Conservation (phyloP, 2,888 invertebrate species). For the Agriotes lineatus region DNA sequence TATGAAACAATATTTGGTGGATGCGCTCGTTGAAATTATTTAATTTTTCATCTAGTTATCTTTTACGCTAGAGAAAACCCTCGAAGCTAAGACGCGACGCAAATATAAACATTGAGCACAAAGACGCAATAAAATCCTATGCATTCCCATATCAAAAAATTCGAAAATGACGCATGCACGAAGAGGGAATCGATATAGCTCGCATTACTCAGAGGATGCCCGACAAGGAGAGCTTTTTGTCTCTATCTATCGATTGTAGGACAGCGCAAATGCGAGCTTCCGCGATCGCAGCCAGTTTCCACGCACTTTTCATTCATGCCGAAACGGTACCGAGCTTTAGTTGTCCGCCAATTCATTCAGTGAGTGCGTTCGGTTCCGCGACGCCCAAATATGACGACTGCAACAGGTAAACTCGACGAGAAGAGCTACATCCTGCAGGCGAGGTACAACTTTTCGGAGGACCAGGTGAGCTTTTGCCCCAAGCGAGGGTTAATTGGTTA, state of each 20-base stretch:
- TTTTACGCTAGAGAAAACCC: no score
- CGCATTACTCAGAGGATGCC: constrained; percentile 10
- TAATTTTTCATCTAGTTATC: no score
- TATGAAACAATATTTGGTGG: no score
- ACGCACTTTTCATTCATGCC: constrained; percentile 37
- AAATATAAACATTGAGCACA: no score
- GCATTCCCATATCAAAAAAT: no score
- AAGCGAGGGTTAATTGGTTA: no score
- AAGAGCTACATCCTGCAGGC: constrained; percentile 62
- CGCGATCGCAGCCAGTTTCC: constrained; percentile 3
- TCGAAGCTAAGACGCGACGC: no score
- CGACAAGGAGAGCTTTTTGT: constrained; percentile 10
- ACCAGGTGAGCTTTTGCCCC: constrained; percentile 58
- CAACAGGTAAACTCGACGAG: constrained; percentile 53
- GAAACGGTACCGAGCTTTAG: constrained; percentile 25
- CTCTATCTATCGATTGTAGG: constrained; percentile 26
- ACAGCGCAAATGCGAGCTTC: constrained; percentile 1
- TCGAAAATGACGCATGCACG: constrained; percentile 31
- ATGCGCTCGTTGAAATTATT: no score
- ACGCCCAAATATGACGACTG: constrained; percentile 22
- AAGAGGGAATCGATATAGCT: constrained; percentile 29
- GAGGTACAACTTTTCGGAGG: constrained; percentile 58
- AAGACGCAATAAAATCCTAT: no score
- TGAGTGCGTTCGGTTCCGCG: constrained; percentile 9
- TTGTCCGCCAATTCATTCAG: constrained; percentile 29